Conservation (phyloP, 2,113 vertebrate genomes). For the Cyphomyrus plagiostoma region DNA sequence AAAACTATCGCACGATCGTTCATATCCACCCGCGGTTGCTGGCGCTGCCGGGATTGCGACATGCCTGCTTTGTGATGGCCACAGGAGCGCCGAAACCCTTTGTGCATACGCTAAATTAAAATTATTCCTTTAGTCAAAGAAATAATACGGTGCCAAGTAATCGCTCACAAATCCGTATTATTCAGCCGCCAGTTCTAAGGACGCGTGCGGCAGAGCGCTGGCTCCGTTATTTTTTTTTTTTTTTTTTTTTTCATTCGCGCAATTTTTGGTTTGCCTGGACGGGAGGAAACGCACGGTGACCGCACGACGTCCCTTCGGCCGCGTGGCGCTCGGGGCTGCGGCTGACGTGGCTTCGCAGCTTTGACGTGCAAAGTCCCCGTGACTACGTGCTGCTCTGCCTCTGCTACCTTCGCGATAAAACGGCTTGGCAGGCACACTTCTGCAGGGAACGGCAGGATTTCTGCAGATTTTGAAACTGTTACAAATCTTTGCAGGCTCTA, state of each 20-base stretch:
- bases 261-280: background rate
- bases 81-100: background rate
- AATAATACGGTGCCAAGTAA: background rate
- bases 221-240: background rate
- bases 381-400: background rate
- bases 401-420: background rate
- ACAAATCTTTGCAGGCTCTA: background rate
- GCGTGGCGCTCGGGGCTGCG: background rate
- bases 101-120: background rate
- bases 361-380: slow-evolving; percentile 41
- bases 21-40: background rate
- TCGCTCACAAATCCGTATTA: background rate
- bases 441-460: background rate
- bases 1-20: background rate
- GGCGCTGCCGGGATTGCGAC: background rate
- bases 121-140: background rate
- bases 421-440: background rate
- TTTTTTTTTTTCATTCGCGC: background rate
- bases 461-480: background rate
- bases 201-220: background rate
- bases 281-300: background rate
- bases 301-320: background rate
- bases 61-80: background rate
- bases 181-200: background rate
- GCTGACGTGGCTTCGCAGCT: background rate